Evolutionary conservation across 2,888 invertebrate genomes (phyloP), one percentile per base, ranked within the genome.

Genomic region (Oligia latruncula): DNA sequence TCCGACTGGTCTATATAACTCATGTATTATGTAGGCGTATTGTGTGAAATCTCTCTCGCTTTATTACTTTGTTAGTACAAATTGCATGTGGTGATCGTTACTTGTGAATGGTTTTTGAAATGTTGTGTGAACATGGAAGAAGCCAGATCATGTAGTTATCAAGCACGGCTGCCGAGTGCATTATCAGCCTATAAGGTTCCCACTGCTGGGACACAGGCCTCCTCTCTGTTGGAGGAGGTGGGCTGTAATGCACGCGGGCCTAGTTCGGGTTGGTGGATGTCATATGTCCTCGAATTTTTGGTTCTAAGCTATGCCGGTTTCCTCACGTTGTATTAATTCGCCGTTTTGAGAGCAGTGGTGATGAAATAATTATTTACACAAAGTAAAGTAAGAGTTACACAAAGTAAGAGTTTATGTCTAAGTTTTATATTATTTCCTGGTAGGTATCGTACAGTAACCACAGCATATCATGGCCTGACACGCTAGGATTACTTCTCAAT

Each of bases 1-100:
- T 88, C 83, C 66, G 80, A 74, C 75, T 80, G 73, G 77, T 82
- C 82, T 46, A 77, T 82, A 83, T 87, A 82, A 81, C 66, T 83
- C 67, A 78, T 77, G 62, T 73, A 78, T 78, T 71, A 88, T 77
- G 85, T 84, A 78, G 84, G 82, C 80, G 87, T 77, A 83, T 66
- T 82, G 82, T 83, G 43, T 64, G 77, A 76, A 87, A 78, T 83
- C 83, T 82, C 78, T 80, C 67, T 58, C 17, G 46, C 35, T 77
- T 84, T 79, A 77, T 68, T 35, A 62, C 35, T 81, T 55, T 77
- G 68, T 58, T 74, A 64, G 60, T 60, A 80, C 64, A 77, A 70
- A 86, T 84, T 80, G 81, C 40, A 52, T 77, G 13, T 68, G n/a
- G 8, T 49, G 58, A 58, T 35, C 65, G 23, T 46, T 46, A n/a